phyloP scores from a whole-genome alignment of 2,888 invertebrate species.

The Acanthosepion pharaonis region DNA sequence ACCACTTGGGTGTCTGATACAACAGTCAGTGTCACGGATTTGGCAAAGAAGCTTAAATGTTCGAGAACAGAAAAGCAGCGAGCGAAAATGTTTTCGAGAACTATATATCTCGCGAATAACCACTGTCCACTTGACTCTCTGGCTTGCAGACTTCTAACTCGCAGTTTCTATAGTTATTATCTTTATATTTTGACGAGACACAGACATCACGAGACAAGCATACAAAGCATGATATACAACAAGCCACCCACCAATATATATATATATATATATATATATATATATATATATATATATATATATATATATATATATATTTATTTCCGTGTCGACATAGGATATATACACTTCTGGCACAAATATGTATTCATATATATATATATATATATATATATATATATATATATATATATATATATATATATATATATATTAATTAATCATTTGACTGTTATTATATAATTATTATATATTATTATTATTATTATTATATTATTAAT shows the following conservation, averaged over 20 bases:
- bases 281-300: background rate
- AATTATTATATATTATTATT: no score
- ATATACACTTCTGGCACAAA: no score
- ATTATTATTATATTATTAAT: no score
- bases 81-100: background rate
- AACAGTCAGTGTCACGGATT: background rate
- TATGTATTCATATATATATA: no score
- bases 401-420: no score
- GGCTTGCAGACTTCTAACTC: background rate
- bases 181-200: conserved; percentile 13
- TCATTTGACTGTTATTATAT: no score
- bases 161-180: background rate
- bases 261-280: background rate
- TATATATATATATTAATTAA: no score
- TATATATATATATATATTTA: background rate
- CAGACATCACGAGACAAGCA: background rate
- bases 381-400: no score
- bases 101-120: background rate
- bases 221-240: background rate
- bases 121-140: background rate
- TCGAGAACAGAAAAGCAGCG: background rate
- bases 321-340: background rate
- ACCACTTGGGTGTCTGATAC: background rate
- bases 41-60: conserved; percentile 9
- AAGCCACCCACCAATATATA: background rate